These are phyloP conservation scores for Oxygymnocypris stewartii DNA, from an alignment of 2,113 vertebrate genomes.

Conservation along the genomic window DNA sequence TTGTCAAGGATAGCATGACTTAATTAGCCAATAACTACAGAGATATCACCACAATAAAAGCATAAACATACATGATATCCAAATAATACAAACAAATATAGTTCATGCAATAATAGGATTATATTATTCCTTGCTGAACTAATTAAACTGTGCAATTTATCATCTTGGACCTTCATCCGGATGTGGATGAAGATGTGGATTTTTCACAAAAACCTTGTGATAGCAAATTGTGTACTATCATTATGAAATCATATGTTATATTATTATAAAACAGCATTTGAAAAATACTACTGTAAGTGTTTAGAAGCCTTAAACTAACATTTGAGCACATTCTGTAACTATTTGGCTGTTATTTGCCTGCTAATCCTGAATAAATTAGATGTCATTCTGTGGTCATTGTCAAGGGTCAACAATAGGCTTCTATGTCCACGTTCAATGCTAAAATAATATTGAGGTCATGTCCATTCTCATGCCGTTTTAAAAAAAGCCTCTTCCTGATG, in stretches of 20 bases:
- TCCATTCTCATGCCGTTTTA: neutral
- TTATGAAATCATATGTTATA: neutral
- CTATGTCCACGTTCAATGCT: slow-evolving; percentile 27
- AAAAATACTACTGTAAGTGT: neutral
- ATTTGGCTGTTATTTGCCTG: neutral
- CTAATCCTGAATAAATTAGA: slow-evolving; percentile 17
- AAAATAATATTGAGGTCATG: neutral
- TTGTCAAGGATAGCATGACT: neutral
- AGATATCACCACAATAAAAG: neutral
- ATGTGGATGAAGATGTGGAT: too few relatives aligned
- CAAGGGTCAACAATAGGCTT: slow-evolving; percentile 36
- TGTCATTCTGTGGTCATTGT: slow-evolving; percentile 32
- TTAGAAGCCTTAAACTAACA: neutral
- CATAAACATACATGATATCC: neutral
- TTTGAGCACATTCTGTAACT: neutral
- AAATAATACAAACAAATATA: neutral
- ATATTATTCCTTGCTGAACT: neutral
- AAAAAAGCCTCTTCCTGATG: slow-evolving; percentile 4
- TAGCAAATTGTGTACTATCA: neutral
- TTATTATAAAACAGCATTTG: neutral
- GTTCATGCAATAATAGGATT: neutral
- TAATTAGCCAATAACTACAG: neutral
- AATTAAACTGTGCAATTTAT: neutral
- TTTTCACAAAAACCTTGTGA: neutral
- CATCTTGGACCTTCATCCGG: neutral